Base-by-base conservation (phyloP, 1,140 invertebrate species). In the Daktulosphaira vitifoliae region DNA sequence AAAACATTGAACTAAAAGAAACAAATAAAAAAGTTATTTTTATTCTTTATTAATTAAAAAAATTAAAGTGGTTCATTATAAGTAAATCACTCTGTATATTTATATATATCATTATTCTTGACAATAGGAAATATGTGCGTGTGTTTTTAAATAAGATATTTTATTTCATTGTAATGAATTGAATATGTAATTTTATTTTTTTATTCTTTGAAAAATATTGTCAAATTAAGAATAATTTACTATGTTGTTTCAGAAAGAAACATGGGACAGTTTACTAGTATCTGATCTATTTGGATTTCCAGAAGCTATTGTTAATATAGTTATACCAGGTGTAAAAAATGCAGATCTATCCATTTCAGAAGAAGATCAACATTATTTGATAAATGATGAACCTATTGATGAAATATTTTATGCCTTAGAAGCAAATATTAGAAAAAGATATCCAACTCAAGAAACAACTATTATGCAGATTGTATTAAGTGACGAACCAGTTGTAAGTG, bases 401-500 rank as follows among this genome's bases (percentile, higher is more conserved):
- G 42, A 26, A 26, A n/a, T 46, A 2, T 59, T 18, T 46, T 2
- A 22, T n/a, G 44, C 25, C 26, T 22, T 59, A 3, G 42, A 59
- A 59, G 22, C 25, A 13, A 59, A 25, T 29, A 46, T 59, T 11
- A 29, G 26, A 5, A 16, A 46, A 2, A 29, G 54, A 8, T 18
- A 26, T n/a, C 1, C 9, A 5, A 9, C 23, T 18, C 39, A 46
- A 3, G 42, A 46, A 13, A 44, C 18, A 3, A 59, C 38, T 20
- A 15, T 59, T 33, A 46, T 59, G n/a, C 54, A 29, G 8, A 39
- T 38, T 15, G 26, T 39, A 11, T 6, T 59, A 18, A 29, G 9
- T 13, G 26, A 59, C 26, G 54, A 46, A n/a, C 38, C 42, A 59
- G 26, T 59, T 46, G 54, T 59, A 46, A 44, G 54, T 44, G 5